Base-by-base conservation (phyloP, 1,140 invertebrate genomes). In the Nylanderia fulva region DNA sequence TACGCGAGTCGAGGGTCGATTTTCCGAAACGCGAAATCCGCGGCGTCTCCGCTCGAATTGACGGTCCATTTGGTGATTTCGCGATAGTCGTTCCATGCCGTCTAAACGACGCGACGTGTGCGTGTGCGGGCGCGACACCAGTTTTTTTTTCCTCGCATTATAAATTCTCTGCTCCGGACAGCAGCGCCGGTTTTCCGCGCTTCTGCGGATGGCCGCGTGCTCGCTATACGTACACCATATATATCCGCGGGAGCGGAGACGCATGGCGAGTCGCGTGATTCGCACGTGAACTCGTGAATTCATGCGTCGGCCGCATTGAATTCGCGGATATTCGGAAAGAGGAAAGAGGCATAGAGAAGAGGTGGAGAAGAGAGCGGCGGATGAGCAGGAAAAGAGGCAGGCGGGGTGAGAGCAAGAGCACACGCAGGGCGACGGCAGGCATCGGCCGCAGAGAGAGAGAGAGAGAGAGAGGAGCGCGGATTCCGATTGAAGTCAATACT, bases 401-500 rank as follows among this genome's bases (percentile, higher is more conserved):
- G 45, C n/a, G 68, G 60, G 72, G 45, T 21, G 68, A 33, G 29
- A 69, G 9, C 24, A 39, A 24, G 27, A 45, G 24, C 45, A n/a
- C 29, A 33, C 8, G 39, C n/a, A n/a, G n/a, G 27, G 36, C 48
- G 63, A 88, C 29, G 54, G 88, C 86, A 86, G 71, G 79, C 84
- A 63, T 84, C 60, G 85, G 84, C 27, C 68, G 74, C n/a, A n/a
- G n/a, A n/a, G n/a, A n/a, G n/a, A n/a, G n/a, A n/a, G n/a, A n/a
- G n/a, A n/a, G n/a, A n/a, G n/a, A n/a, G n/a, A n/a, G n/a, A n/a
- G n/a, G 77, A 6, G 45, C 45, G 45, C 24, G 63, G 86, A 90
- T 89, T 90, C 91, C 91, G 92, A 93, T 94, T 92, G 91, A 92
- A 92, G 92, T 92, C 92, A 91, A 94, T 94, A 93, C 91, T 93